Base-by-base conservation (phyloP, 1,140 invertebrate species). In the Prorops nasuta region DNA sequence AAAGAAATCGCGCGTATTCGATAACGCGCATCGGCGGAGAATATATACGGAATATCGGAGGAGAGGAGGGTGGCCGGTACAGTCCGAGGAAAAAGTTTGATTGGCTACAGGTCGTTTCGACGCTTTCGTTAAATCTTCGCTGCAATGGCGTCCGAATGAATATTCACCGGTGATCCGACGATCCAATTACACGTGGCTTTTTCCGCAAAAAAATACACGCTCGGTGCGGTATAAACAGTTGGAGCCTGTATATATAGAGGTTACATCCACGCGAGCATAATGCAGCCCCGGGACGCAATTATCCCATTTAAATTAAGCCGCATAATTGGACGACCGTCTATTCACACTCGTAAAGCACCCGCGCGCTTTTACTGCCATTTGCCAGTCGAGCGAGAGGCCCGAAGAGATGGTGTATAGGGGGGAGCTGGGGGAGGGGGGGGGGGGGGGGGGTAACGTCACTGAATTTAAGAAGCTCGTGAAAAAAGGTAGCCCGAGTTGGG, bases 241-340 rank as follows among this genome's bases (percentile, higher is more conserved):
- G n/a, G 24, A 28, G 24, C 24, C 4, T 28, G 24, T 6, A 10
- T 4, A 10, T 28, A 6, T 4, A 28, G 24, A 28, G 24, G 17
- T 38, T 19, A 28, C 24, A 28, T 10, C 24, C 24, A n/a, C n/a
- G n/a, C n/a, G n/a, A n/a, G n/a, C n/a, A n/a, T n/a, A n/a, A n/a
- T 28, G 10, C 24, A 10, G 24, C 24, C 24, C 39, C 53, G 46
- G 54, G 59, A 69, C 58, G 68, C 67, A 72, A 73, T 73, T 73
- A 73, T 73, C 69, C 69, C 67, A 73, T 73, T 72, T 71, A 73
- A 73, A 73, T 73, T 71, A 71, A 71, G 66, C 65, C 64, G 64
- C 64, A 64, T 72, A 72, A 72, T 72, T 73, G 67, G 69, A 69
- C 69, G 64, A 48, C 49, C 62, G 62, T 73, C 67, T 71, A 72